Base-by-base conservation (phyloP, 2,797 vertebrate genomes). In the Schizopygopsis malacanthus region DNA sequence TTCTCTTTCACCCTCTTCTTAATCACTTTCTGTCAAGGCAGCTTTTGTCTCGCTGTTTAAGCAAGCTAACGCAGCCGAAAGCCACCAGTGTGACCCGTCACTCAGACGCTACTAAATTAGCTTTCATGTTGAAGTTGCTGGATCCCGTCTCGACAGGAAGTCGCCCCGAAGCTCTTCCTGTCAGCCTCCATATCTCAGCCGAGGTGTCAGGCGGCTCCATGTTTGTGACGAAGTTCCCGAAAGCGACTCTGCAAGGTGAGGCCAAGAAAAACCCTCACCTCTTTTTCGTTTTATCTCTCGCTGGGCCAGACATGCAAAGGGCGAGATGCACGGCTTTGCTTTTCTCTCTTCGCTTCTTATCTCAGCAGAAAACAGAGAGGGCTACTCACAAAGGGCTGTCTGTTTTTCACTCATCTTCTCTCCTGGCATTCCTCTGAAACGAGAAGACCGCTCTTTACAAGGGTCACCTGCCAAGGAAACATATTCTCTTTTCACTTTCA, bases 121-220 rank as follows among this genome's bases (percentile, higher is more conserved):
- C 92, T 93, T 93, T 94, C 93, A 92, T 91, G 92, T 94, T 90
- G 86, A 85, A 92, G 92, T 92, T 92, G 91, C 93, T 91, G 90
- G 91, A 92, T 92, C 90, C 72, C 39, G 59, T 94, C 91, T 92
- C 91, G 47, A 89, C 91, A 91, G 91, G 93, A 92, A 89, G 88
- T 86, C 56, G 79, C 86, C 82, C 88, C 33, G 54, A 67, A 87
- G 87, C 84, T 86, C 89, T 52, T 90, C 91, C 92, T 93, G 95
- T 95, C 95, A 94, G 91, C 90, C 93, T 86, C 88, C 89, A 93
- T 95, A 92, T 93, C 91, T 85, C 88, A 65, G 86, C 84, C 25
- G 63, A 81, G 15, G 90, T 91, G 93, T 94, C 92, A 93, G 90
- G 87, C 77, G 73, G 91, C 91, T 90, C 90, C 88, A 90, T 89